Base-by-base conservation (phyloP, 2,888 invertebrate genomes). In the Lamellibrachia satsuma region DNA sequence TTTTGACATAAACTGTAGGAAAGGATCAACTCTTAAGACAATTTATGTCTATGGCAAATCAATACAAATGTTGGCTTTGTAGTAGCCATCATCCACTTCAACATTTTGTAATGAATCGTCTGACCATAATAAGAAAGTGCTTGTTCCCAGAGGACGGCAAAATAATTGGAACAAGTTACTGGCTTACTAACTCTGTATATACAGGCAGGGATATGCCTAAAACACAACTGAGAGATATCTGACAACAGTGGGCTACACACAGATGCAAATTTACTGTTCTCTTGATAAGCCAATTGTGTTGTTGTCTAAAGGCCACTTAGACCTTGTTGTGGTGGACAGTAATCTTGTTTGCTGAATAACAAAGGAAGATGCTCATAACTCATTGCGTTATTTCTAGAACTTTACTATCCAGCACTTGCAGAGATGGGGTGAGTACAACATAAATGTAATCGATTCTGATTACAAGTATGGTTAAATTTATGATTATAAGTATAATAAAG, bases 241-340 rank as follows among this genome's bases (percentile, higher is more conserved):
- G 6, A 75, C 75, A 75, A 15, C 22, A 22, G 75, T 11, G 15
- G 57, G 57, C 57, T 11, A 3, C 15, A 57, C 15, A 57, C 7
- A 57, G 15, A 11, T 11, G 8, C 8, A 75, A 75, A 75, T 75
- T 15, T 15, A 15, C 75, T 75, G 75, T 15, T 75, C 15, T 75
- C 75, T 75, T 75, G 75, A 75, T 75, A 75, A 75, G 75, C 75
- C 75, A 75, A 75, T 75, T 75, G 22, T n/a, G 15, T 75, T n/a
- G 22, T 75, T 75, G 75, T 75, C 75, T 75, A 75, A 6, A 75
- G 15, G n/a, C 22, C 75, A 75, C 75, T 75, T 75, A 75, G 75
- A 75, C 15, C 75, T 75, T 22, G 75, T 75, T 75, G 75, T n/a
- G 15, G 75, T 22, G 75, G 75, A n/a, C n/a, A 75, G 22, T 75